Evolutionary conservation across 2,797 vertebrate genomes (phyloP).

Genomic region (Cirrhinus mrigala): DNA sequence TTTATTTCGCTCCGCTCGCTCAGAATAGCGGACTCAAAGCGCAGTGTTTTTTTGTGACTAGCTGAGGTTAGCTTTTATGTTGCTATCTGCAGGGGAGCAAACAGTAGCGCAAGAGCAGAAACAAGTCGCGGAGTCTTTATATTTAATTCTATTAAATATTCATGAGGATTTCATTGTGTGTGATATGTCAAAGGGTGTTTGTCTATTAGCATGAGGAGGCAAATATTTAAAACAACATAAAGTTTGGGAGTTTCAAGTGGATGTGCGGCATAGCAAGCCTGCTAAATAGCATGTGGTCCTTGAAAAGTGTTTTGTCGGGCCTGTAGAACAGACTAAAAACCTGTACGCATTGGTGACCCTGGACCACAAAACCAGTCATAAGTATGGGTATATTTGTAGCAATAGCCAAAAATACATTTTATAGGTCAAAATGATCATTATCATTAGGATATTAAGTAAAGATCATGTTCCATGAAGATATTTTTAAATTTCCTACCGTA

Average conservation of each 20-base stretch:
- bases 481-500: too few relatives aligned
- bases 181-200: conserved; percentile 84
- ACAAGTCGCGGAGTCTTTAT: conserved; percentile 78
- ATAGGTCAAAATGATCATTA: too few relatives aligned
- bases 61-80: conserved; percentile 80
- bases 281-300: conserved; percentile 14
- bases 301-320: conserved; percentile 2
- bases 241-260: conserved; percentile 31
- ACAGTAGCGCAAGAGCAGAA: conserved; percentile 69
- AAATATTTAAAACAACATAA: conserved; percentile 63
- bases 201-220: conserved; percentile 81
- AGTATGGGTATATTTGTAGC: too few relatives aligned
- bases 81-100: conserved; percentile 84
- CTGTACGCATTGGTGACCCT: neutral
- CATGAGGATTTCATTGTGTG: conserved; percentile 78
- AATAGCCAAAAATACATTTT: too few relatives aligned
- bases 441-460: too few relatives aligned
- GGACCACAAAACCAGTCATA: too few relatives aligned
- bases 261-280: neutral
- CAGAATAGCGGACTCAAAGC: conserved; percentile 51
- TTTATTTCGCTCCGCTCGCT: conserved; percentile 72
- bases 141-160: conserved; percentile 81
- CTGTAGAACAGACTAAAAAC: neutral
- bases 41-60: conserved; percentile 69
- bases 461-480: too few relatives aligned